phyloP scores from a whole-genome alignment of 2,113 vertebrate species.

The Labeo catla region DNA sequence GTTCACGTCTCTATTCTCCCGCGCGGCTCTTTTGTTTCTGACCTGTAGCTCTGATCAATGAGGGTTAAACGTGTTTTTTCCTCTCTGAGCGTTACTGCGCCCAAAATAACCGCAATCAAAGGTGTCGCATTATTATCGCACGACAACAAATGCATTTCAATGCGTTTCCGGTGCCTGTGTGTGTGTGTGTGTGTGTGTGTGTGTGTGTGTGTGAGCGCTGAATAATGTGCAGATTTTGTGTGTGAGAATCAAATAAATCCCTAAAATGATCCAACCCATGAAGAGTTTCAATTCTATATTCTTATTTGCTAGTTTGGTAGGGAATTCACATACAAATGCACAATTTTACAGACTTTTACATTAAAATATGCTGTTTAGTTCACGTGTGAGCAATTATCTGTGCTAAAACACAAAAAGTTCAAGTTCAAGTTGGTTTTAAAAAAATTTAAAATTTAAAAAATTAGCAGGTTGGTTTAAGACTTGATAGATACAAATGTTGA shows the following conservation, averaged over 20 bases:
- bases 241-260: not conserved
- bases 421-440: too few species aligned
- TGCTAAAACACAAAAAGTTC: too few species aligned
- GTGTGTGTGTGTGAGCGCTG: not conserved
- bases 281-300: not conserved
- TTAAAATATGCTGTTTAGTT: not conserved
- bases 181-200: not conserved
- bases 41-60: not conserved
- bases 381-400: constrained; percentile 1
- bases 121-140: constrained; percentile 17
- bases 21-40: not conserved
- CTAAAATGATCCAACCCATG: not conserved
- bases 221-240: constrained; percentile 27
- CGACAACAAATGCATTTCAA: constrained; percentile 14
- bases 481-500: not conserved
- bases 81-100: not conserved
- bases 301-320: not conserved
- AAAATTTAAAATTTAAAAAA: too few species aligned
- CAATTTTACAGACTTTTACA: not conserved
- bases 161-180: not conserved
- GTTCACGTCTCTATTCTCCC: not conserved
- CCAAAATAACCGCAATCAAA: constrained; percentile 15
- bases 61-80: not conserved
- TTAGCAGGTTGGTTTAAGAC: not conserved
- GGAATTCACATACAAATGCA: not conserved